Conservation (phyloP, 2,113 vertebrate species). For the Polypterus bichir region DNA sequence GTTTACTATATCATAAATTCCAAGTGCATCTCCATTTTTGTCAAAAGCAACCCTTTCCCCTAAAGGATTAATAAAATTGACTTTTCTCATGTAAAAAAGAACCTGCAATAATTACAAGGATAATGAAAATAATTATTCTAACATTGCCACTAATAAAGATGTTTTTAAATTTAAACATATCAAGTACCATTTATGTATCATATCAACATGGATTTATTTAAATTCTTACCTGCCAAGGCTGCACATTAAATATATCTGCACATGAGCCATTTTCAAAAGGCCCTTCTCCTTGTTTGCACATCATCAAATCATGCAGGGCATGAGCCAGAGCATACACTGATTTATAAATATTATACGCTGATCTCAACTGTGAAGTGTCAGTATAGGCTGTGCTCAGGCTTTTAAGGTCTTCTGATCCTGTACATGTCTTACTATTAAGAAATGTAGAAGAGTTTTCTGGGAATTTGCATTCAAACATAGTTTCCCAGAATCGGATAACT, state of each 20-base stretch:
- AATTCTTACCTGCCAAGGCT: slow-evolving; percentile 31
- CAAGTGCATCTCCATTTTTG: slow-evolving; percentile 48
- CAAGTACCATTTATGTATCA: background rate
- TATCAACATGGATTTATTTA: background rate
- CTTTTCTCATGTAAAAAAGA: slow-evolving; percentile 38
- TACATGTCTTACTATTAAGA: slow-evolving; percentile 20
- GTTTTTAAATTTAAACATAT: background rate
- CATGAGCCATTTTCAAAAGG: slow-evolving; percentile 25
- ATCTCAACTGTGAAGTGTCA: slow-evolving; percentile 22
- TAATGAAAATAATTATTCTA: background rate
- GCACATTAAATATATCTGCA: slow-evolving; percentile 32
- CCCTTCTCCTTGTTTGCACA: slow-evolving; percentile 27
- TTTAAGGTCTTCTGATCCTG: slow-evolving; percentile 36
- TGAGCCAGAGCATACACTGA: slow-evolving; percentile 49
- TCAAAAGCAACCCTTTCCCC: slow-evolving; percentile 50
- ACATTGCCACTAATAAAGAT: background rate
- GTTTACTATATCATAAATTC: slow-evolving; percentile 56
- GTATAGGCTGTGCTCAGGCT: slow-evolving; percentile 22
- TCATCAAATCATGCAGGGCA: slow-evolving; percentile 36
- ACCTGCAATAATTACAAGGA: slow-evolving; percentile 29
- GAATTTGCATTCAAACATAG: slow-evolving; percentile 41
- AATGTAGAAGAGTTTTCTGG: slow-evolving; percentile 4
- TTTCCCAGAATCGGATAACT: slow-evolving; percentile 40
- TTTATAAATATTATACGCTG: slow-evolving; percentile 49
- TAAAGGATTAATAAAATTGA: slow-evolving; percentile 50